Conservation (phyloP, 2,888 invertebrate genomes). For the Tetanocera ferruginea region DNA sequence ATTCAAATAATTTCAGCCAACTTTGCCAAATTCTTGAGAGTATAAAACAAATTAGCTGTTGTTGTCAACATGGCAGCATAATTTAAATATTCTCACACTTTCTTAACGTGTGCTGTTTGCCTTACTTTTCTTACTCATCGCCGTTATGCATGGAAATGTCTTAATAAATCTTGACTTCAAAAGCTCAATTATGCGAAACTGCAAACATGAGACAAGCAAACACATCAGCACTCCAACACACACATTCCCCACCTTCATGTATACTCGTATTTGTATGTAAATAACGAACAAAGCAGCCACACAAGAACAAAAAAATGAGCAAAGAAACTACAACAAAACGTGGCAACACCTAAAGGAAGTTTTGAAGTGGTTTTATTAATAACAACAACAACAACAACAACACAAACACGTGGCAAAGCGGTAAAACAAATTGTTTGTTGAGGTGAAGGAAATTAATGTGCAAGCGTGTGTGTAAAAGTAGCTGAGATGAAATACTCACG, state of each 20-base stretch:
- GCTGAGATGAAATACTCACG: too few species aligned
- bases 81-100: too few species aligned
- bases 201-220: not conserved
- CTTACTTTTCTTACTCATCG: not conserved
- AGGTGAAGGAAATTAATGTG: not conserved
- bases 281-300: not conserved
- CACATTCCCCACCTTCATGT: too few species aligned
- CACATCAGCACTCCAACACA: not conserved
- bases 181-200: constrained; percentile 14
- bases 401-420: not conserved
- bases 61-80: too few species aligned
- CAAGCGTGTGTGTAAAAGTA: too few species aligned
- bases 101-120: not conserved
- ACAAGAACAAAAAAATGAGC: not conserved
- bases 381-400: not conserved
- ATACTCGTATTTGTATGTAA: not conserved
- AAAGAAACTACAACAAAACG: not conserved
- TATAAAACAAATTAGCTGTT: too few species aligned
- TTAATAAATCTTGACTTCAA: constrained; percentile 9
- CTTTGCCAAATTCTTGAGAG: too few species aligned
- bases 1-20: too few species aligned
- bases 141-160: not conserved
- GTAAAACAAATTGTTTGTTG: not conserved
- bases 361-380: constrained; percentile 7
- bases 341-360: constrained; percentile 10